These are phyloP conservation scores for Dolomedes plantarius DNA, from an alignment of 2,888 invertebrate genomes.

Conservation along the genomic window DNA sequence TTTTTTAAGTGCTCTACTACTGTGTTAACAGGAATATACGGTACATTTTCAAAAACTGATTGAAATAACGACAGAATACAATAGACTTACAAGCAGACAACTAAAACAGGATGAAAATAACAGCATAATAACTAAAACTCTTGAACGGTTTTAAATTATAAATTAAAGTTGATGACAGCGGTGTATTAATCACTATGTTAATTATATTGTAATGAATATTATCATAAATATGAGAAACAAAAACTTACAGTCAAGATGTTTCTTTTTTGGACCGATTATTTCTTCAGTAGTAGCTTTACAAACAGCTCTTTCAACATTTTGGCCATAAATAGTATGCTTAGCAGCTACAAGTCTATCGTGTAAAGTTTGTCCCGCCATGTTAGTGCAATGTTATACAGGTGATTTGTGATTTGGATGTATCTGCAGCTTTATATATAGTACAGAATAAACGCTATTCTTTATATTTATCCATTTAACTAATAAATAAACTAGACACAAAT, in stretches of 20 bases:
- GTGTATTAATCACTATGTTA: no score
- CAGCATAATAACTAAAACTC: no score
- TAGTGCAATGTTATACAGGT: slow-evolving; percentile 40
- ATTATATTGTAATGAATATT: no score
- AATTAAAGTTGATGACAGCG: no score
- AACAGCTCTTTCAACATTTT: slow-evolving; percentile 98
- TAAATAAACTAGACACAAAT: slow-evolving; percentile 27
- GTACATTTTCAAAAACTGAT: no score
- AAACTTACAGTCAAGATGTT: slow-evolving; percentile 95
- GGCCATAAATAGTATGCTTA: slow-evolving; percentile 98
- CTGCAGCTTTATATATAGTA: not conserved
- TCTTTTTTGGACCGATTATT: slow-evolving; percentile 99
- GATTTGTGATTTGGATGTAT: not conserved
- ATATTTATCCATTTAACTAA: slow-evolving; percentile 33
- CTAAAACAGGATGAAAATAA: no score
- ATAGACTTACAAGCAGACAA: no score
- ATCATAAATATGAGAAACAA: no score
- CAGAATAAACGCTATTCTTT: slow-evolving; percentile 18
- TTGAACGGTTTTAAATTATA: no score
- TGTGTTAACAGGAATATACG: no score
- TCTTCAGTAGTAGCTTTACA: slow-evolving; percentile 99
- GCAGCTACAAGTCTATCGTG: slow-evolving; percentile 98
- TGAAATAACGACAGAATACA: no score
- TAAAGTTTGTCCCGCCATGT: slow-evolving; percentile 90
- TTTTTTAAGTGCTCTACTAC: no score